phyloP scores from a whole-genome alignment of 2,113 vertebrate genomes.

The Pelecanus crispus region DNA sequence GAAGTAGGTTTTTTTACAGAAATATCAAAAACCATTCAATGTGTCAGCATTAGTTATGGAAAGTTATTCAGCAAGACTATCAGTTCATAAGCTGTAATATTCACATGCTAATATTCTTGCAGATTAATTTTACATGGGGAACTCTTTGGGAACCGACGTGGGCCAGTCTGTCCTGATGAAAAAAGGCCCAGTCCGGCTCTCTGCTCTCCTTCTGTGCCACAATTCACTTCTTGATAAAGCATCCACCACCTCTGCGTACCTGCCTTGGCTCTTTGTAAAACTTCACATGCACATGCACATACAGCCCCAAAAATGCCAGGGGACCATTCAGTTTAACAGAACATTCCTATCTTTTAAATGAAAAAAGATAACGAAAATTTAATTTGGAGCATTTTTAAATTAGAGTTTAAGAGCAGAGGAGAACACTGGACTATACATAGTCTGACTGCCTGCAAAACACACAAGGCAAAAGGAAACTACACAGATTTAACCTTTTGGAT shows the following conservation, averaged over 20 bases:
- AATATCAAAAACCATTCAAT: not conserved
- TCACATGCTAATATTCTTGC: not conserved
- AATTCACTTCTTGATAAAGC: not conserved
- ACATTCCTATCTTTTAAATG: not conserved
- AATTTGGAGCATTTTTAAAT: not conserved
- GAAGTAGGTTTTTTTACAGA: not conserved
- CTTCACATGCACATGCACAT: not conserved
- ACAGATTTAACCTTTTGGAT: not conserved
- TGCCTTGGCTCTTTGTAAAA: not conserved
- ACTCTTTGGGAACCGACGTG: not conserved
- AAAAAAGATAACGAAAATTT: not conserved
- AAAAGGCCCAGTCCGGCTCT: not conserved
- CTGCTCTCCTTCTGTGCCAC: not conserved
- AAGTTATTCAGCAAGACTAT: conserved; percentile 12
- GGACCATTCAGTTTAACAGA: not conserved
- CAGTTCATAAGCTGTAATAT: not conserved
- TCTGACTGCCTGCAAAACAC: not conserved
- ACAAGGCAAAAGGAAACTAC: not conserved
- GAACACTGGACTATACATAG: not conserved
- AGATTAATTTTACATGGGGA: not conserved
- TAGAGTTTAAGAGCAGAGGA: not conserved
- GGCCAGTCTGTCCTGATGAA: not conserved
- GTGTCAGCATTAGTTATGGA: not conserved
- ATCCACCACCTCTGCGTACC: not conserved
- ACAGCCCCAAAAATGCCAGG: not conserved